Conservation (phyloP, 1,140 invertebrate genomes). For the Drosophila kohkoa region DNA sequence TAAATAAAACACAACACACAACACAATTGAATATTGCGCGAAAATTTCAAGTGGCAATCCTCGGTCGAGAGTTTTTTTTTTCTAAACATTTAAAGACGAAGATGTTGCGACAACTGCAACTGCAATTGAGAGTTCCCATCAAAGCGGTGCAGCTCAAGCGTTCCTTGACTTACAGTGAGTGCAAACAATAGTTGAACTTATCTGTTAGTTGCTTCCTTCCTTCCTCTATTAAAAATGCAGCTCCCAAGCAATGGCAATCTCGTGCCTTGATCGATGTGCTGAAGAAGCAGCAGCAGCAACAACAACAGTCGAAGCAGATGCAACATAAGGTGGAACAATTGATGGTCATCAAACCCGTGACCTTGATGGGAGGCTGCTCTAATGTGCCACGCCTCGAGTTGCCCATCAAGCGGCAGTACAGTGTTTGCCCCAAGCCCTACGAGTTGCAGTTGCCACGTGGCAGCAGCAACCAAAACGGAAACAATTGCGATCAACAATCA, state of each 20-base stretch:
- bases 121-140: conserved; percentile 32
- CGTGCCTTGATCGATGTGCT: conserved; percentile 5
- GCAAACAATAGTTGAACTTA: not conserved
- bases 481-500: not conserved
- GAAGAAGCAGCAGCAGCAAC: conserved; percentile 18
- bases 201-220: too few species aligned
- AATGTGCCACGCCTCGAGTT: conserved; percentile 4
- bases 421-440: conserved; percentile 16
- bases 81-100: conserved; percentile 15
- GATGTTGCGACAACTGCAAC: conserved; percentile 47
- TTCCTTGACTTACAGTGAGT: conserved; percentile 35
- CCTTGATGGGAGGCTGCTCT: conserved; percentile 12
- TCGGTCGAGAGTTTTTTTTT: conserved; percentile 9
- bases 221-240: not conserved
- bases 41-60: conserved; percentile 41
- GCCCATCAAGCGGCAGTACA: conserved; percentile 12
- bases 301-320: not conserved
- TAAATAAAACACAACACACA: conserved; percentile 26
- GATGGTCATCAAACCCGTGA: not conserved
- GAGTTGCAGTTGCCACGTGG: conserved; percentile 3
- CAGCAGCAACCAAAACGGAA: not conserved
- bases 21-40: conserved; percentile 18
- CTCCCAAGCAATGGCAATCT: conserved; percentile 21
- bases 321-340: conserved; percentile 4
- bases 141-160: conserved; percentile 33